Percentiles rank a stretch among this genome's conserved stretches.
Conservation (phyloP, 2,113 vertebrate species). For the Myrmecobius fasciatus region DNA sequence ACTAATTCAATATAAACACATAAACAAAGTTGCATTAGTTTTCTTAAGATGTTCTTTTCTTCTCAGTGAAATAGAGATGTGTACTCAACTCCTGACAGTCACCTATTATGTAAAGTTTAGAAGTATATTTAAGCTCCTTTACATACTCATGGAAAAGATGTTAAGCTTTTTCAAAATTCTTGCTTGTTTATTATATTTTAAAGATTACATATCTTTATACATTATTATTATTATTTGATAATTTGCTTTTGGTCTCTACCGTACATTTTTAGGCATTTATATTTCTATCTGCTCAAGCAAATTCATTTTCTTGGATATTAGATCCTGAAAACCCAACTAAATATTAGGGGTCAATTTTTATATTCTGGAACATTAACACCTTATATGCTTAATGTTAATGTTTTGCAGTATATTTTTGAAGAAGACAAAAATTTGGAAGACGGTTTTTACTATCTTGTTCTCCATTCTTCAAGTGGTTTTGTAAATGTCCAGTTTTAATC, state of each 20-base stretch:
- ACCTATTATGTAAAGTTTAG: not conserved
- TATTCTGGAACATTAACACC: not conserved
- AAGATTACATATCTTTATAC: too few relatives aligned
- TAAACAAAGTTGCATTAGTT: not conserved
- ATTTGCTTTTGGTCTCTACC: not conserved
- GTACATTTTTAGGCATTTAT: not conserved
- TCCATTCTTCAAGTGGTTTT: not conserved
- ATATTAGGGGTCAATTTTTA: slow-evolving; percentile 4
- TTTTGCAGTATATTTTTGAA: not conserved
- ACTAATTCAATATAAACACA: not conserved
- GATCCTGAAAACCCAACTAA: not conserved
- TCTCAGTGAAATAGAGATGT: not conserved
- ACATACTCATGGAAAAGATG: not conserved
- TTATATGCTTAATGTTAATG: not conserved
- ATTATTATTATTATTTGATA: not conserved
- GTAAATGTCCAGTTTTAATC: not conserved
- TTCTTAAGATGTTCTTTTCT: not conserved
- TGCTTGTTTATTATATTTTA: slow-evolving; percentile 8
- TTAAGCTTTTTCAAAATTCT: slow-evolving; percentile 19
- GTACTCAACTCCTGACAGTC: not conserved
- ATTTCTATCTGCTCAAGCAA: not conserved
- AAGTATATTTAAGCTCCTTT: slow-evolving; percentile 1
- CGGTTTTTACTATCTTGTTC: not conserved
- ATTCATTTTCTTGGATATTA: not conserved
- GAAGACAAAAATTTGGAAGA: not conserved